phyloP scores from a whole-genome alignment of 2,888 invertebrate species.

The Drosophila cognata region DNA sequence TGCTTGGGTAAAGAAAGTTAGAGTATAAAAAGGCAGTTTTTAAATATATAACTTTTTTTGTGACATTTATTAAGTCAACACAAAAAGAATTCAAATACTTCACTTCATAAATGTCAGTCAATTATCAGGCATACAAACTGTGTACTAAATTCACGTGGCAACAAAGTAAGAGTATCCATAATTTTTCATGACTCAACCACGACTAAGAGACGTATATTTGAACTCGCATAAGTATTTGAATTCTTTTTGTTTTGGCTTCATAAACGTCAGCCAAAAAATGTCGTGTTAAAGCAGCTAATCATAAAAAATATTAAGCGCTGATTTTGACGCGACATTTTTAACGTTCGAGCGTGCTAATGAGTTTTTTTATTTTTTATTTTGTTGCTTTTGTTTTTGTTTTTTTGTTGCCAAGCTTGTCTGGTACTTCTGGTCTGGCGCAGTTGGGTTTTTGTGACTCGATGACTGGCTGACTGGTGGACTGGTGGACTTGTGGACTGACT shows the following conservation, averaged over 20 bases:
- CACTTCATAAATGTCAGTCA: neutral
- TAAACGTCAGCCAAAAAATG: conserved; percentile 65
- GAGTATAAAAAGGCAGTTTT: no score
- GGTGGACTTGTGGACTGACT: conserved; percentile 2
- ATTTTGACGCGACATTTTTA: conserved; percentile 80
- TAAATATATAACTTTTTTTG: neutral
- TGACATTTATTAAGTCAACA: neutral
- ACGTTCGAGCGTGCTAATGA: conserved; percentile 80
- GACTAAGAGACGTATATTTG: neutral
- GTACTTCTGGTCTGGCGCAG: conserved; percentile 17
- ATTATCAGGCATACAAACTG: neutral
- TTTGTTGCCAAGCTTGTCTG: conserved; percentile 51
- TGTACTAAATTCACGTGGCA: neutral
- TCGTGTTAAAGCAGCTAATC: conserved; percentile 58
- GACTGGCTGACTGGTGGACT: conserved; percentile 8
- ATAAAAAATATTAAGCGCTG: conserved; percentile 78
- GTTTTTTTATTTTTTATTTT: conserved; percentile 48
- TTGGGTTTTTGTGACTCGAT: conserved; percentile 2
- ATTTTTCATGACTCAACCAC: neutral
- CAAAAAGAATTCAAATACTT: neutral
- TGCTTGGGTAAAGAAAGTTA: neutral
- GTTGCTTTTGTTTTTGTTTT: neutral
- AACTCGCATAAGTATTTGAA: neutral
- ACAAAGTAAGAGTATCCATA: conserved; percentile 7
- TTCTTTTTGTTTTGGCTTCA: conserved; percentile 53